Evolutionary conservation across 2,888 invertebrate genomes (phyloP).

Genomic region (Microctonus aethiopoides): DNA sequence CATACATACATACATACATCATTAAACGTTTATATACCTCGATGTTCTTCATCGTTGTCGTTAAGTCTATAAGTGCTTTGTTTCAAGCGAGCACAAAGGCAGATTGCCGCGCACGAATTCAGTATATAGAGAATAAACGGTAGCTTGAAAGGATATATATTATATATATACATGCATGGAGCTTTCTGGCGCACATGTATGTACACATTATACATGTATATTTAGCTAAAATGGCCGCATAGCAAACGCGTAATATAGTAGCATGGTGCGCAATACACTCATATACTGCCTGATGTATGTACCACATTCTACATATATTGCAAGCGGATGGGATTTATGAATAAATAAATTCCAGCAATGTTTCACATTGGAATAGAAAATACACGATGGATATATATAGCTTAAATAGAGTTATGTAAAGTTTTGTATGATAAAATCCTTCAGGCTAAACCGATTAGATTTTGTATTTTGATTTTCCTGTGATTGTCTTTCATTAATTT

Average conservation of each 20-base stretch:
- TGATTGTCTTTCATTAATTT: neutral
- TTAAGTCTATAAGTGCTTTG: constrained; percentile 20
- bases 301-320: neutral
- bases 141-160: neutral
- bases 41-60: neutral
- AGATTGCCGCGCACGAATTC: neutral
- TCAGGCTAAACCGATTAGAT: neutral
- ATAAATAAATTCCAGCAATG: constrained; percentile 29
- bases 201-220: neutral
- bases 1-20: neutral
- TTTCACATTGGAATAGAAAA: neutral
- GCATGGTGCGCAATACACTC: neutral
- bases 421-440: neutral
- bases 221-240: neutral
- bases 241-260: neutral
- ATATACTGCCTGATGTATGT: too few species aligned
- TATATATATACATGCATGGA: too few species aligned
- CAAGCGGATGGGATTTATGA: constrained; percentile 33
- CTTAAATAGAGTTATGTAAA: neutral
- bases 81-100: constrained; percentile 17
- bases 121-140: constrained; percentile 10
- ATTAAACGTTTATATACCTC: neutral
- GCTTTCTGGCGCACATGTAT: neutral
- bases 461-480: neutral
- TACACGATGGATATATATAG: neutral